A percentile compares a stretch with the other conserved stretches of the same genome.
phyloP scores from a whole-genome alignment of 2,797 vertebrate species.

The Gadopsis marmoratus region DNA sequence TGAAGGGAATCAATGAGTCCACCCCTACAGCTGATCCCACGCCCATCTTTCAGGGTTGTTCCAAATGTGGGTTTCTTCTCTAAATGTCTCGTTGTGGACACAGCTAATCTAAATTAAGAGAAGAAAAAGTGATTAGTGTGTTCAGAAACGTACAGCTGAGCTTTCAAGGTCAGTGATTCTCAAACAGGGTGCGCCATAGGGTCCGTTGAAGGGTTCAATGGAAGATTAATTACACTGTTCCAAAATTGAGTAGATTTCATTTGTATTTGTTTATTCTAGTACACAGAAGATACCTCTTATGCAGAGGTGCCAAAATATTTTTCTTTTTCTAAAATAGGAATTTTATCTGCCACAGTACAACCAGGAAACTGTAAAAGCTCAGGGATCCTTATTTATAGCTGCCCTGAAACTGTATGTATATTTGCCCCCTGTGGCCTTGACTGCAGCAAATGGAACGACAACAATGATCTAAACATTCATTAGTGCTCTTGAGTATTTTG shows the following conservation, averaged over 20 bases:
- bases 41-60: slow-evolving; percentile 50
- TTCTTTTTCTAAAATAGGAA: background rate
- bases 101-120: slow-evolving; percentile 49
- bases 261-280: background rate
- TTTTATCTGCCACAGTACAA: background rate
- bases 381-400: slow-evolving; percentile 19
- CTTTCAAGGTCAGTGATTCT: slow-evolving; percentile 14
- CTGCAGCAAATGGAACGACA: slow-evolving; percentile 21
- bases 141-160: slow-evolving; percentile 1
- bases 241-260: slow-evolving; percentile 7
- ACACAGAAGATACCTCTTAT: background rate
- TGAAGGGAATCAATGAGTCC: slow-evolving; percentile 76
- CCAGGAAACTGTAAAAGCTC: slow-evolving; percentile 2
- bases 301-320: background rate
- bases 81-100: slow-evolving; percentile 37
- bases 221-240: background rate
- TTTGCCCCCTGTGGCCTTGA: slow-evolving; percentile 18
- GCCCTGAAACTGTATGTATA: slow-evolving; percentile 16
- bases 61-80: slow-evolving; percentile 54
- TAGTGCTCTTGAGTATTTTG: slow-evolving; percentile 40
- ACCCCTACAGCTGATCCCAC: slow-evolving; percentile 64
- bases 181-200: background rate
- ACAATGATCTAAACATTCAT: slow-evolving; percentile 30
- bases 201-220: slow-evolving; percentile 8
- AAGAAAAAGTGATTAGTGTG: slow-evolving; percentile 41